Conservation (phyloP, 2,888 invertebrate species). For the Eupithecia subumbrata region DNA sequence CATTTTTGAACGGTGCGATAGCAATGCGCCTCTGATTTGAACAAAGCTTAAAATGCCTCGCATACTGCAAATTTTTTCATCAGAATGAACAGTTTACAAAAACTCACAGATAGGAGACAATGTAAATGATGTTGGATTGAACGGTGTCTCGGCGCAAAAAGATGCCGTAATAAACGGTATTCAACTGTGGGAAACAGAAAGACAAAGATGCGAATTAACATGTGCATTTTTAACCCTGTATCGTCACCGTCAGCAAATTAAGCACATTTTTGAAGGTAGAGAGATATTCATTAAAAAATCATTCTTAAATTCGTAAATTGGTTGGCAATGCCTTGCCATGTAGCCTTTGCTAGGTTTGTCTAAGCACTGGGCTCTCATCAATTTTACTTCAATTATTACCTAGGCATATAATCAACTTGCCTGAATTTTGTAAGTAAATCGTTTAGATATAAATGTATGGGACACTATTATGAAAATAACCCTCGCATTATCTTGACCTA, state of each 20-base stretch:
- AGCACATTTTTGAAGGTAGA: neutral
- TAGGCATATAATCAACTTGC: too few relatives aligned
- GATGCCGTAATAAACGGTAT: constrained; percentile 54
- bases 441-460: neutral
- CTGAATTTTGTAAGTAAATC: too few relatives aligned
- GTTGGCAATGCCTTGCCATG: too few relatives aligned
- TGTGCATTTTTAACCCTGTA: neutral
- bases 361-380: too few relatives aligned
- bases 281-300: too few relatives aligned
- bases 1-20: too few relatives aligned
- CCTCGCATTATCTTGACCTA: too few relatives aligned
- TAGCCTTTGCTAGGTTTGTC: too few relatives aligned
- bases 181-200: constrained; percentile 27
- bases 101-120: constrained; percentile 23
- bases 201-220: neutral
- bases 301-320: too few relatives aligned
- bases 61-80: constrained; percentile 12
- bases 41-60: neutral
- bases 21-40: too few relatives aligned
- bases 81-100: constrained; percentile 6
- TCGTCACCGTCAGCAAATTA: neutral
- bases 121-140: constrained; percentile 24
- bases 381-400: too few relatives aligned
- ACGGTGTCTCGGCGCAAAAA: constrained; percentile 26
- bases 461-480: neutral